These are phyloP conservation scores for Psittacula cyanocephala DNA, from an alignment of 2,113 vertebrate genomes.

Conservation along the genomic window DNA sequence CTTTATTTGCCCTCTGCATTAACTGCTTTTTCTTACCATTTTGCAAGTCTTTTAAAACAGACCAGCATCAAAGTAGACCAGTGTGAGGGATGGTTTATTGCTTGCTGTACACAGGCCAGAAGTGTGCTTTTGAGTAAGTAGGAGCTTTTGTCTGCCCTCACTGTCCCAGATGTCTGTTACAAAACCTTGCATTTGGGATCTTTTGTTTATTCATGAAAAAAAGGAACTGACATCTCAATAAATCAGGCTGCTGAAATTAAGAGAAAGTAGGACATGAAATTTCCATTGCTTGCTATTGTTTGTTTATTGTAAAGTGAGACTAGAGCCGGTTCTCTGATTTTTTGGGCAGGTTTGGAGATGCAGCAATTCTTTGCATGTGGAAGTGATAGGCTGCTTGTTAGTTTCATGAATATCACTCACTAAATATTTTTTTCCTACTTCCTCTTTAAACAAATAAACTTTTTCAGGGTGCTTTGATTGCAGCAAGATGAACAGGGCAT, in stretches of 20 bases:
- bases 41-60: neutral
- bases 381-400: neutral
- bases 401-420: neutral
- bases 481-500: neutral
- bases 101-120: neutral
- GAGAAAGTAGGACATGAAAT: neutral
- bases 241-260: neutral
- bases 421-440: neutral
- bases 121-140: neutral
- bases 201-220: neutral
- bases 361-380: neutral
- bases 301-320: neutral
- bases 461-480: neutral
- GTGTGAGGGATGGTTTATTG: neutral
- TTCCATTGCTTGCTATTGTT: neutral
- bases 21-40: neutral
- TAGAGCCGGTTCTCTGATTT: neutral
- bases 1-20: neutral
- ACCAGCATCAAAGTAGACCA: neutral
- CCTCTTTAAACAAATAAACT: neutral
- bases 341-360: neutral
- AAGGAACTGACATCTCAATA: neutral
- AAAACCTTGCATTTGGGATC: neutral
- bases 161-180: neutral
- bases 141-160: neutral